Evolutionary conservation across 2,888 invertebrate species (phyloP).

Genomic region (Hypomecis atomaria): DNA sequence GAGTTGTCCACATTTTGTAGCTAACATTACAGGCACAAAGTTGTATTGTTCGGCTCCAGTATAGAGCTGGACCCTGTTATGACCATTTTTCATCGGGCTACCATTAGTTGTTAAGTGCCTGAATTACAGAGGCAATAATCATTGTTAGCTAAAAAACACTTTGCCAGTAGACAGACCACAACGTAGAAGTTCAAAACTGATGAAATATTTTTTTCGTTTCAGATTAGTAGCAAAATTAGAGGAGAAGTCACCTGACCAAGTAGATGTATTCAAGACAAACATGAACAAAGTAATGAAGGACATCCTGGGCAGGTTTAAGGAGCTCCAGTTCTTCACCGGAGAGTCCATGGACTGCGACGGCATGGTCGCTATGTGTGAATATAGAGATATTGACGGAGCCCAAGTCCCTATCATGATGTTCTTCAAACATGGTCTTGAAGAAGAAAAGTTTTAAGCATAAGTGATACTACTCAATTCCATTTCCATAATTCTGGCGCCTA

Average conservation of each 20-base stretch:
- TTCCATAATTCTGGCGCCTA: slow-evolving; percentile 61
- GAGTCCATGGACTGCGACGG: slow-evolving; percentile 97
- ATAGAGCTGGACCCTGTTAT: no score
- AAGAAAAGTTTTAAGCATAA: slow-evolving; percentile 94
- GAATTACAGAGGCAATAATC: no score
- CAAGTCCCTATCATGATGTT: slow-evolving; percentile 96
- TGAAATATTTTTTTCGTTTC: slow-evolving; percentile 50
- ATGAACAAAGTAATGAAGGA: slow-evolving; percentile 98
- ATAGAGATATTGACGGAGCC: slow-evolving; percentile 93
- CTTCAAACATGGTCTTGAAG: slow-evolving; percentile 97
- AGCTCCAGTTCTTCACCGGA: slow-evolving; percentile 96
- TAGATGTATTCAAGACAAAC: slow-evolving; percentile 94
- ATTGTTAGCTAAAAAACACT: no score
- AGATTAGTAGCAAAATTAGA: slow-evolving; percentile 92
- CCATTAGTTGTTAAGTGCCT: no score
- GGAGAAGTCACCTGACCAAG: slow-evolving; percentile 92
- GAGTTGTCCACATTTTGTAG: no score
- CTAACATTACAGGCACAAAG: no score
- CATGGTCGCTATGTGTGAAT: slow-evolving; percentile 97
- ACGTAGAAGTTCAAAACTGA: neutral
- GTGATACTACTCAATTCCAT: slow-evolving; percentile 64
- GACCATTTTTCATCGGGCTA: no score
- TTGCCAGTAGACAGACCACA: no score
- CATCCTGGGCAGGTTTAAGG: slow-evolving; percentile 94
- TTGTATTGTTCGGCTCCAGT: no score